Base-by-base conservation (phyloP, 2,888 invertebrate species). In the Tetropium fuscum region DNA sequence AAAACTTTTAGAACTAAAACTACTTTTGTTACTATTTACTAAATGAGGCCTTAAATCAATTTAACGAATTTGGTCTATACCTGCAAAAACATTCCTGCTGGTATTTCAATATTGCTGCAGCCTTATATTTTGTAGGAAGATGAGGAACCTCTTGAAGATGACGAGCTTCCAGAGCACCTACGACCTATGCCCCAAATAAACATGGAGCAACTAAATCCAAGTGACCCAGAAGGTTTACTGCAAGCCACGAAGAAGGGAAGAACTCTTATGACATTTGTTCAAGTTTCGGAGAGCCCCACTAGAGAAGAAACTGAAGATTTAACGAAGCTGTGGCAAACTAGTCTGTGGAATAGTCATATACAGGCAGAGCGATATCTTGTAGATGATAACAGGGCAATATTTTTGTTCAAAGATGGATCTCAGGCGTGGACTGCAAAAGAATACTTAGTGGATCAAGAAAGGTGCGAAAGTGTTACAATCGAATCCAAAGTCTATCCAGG, bases 191-290 rank as follows among this genome's bases (percentile, higher is more conserved):
- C 92, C 13, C 80, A 90, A 64, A 81, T 97, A 58, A 94, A 97
- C 80, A 82, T 97, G 45, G 88, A 86, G 6, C 86, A 92, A 81
- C 75, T 94, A 54, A 88, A 91, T 69, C 82, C 87, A 74, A 84
- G 87, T 6, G 89, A 95, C 79, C 98, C 98, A 0, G 97, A 98
- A 79, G 86, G 87, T 51, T 79, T 99, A 20, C 81, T 99, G 53
- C 91, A 94, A 83, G 86, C 91, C 62, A 91, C 95, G 0, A 99
- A 99, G 80, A 98, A 97, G 74, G 97, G 97, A 0, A 90, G 93
- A 79, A 95, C 97, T 0, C 82, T 98, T 1, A 99, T 99, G 99
- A 93, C 96, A 84, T 99, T 99, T 84, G 96, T 98, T 0, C 88
- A 89, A 53, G 90, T 94, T 0, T 85, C 86, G 25, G 91, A 90